These are phyloP conservation scores for Gobio occitaniae DNA, from an alignment of 2,797 vertebrate genomes.

Conservation along the genomic window DNA sequence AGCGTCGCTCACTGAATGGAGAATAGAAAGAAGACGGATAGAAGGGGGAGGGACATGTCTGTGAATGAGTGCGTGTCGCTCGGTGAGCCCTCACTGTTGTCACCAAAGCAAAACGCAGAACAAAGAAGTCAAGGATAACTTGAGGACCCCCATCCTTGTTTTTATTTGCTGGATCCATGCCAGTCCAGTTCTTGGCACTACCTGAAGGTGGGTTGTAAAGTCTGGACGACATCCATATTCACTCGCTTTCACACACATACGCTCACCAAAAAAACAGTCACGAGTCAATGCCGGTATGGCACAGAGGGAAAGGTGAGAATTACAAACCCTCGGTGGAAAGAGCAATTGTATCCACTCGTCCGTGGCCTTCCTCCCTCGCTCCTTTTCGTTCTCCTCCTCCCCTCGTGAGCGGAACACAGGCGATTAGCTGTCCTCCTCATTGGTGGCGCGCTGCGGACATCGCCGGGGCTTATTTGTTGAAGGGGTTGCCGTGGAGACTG, in stretches of 20 bases:
- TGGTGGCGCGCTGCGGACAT: slow-evolving; percentile 80
- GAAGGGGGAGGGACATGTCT: slow-evolving; percentile 50
- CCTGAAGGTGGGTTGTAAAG: slow-evolving; percentile 17
- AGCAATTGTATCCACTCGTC: slow-evolving; percentile 37
- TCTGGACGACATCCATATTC: slow-evolving; percentile 28
- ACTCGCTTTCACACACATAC: neutral
- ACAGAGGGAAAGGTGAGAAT: slow-evolving; percentile 28
- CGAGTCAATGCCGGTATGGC: slow-evolving; percentile 9
- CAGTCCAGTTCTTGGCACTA: neutral
- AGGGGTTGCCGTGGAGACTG: slow-evolving; percentile 93
- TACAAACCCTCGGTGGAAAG: slow-evolving; percentile 32
- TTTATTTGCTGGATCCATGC: slow-evolving; percentile 18
- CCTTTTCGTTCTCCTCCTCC: slow-evolving; percentile 59
- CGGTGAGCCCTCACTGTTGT: neutral
- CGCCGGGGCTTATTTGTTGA: slow-evolving; percentile 90
- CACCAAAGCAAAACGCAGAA: slow-evolving; percentile 23
- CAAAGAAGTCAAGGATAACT: slow-evolving; percentile 10
- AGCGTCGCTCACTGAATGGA: slow-evolving; percentile 72
- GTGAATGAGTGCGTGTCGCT: slow-evolving; percentile 7
- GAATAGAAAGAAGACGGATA: slow-evolving; percentile 61
- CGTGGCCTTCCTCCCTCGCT: slow-evolving; percentile 26
- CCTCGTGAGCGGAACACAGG: slow-evolving; percentile 62
- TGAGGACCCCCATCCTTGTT: neutral
- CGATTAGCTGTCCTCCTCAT: slow-evolving; percentile 77
- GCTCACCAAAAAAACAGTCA: slow-evolving; percentile 2